Percentiles rank a stretch among this genome's conserved stretches.
These are phyloP conservation scores for Fistularia commersonii DNA, from an alignment of 2,797 vertebrate genomes.

Conservation along the genomic window DNA sequence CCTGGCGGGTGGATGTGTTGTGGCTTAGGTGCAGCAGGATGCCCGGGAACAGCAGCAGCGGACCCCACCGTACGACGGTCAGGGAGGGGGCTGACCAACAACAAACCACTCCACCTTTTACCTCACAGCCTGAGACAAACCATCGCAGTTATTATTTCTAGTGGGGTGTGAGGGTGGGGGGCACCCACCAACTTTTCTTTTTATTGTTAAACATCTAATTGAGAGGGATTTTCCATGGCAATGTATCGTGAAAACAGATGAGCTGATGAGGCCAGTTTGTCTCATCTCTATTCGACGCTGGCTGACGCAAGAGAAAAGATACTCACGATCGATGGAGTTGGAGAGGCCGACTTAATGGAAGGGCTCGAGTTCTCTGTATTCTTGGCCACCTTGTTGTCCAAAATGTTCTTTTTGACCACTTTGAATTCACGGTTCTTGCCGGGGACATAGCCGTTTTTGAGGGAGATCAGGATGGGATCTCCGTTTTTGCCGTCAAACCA, in stretches of 20 bases:
- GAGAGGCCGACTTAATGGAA: slow-evolving; percentile 77
- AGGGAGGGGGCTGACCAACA: slow-evolving; percentile 27
- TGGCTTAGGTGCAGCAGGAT: slow-evolving; percentile 50
- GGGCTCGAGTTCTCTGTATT: slow-evolving; percentile 80
- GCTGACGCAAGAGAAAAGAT: background rate
- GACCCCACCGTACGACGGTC: slow-evolving; percentile 49
- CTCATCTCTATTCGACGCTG: background rate
- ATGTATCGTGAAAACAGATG: too few species aligned
- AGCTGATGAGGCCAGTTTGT: too few species aligned
- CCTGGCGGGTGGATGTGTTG: slow-evolving; percentile 47
- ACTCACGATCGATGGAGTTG: slow-evolving; percentile 79
- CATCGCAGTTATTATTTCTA: too few species aligned
- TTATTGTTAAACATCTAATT: too few species aligned
- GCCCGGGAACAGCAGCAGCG: slow-evolving; percentile 31
- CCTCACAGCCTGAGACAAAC: too few species aligned
- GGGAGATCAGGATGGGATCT: slow-evolving; percentile 90
- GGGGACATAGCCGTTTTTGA: slow-evolving; percentile 91
- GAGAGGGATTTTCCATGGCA: too few species aligned
- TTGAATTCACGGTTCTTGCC: slow-evolving; percentile 91
- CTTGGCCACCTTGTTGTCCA: slow-evolving; percentile 89
- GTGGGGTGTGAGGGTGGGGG: too few species aligned
- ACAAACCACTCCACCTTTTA: slow-evolving; percentile 23
- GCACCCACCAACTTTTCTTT: too few species aligned
- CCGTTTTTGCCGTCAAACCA: slow-evolving; percentile 95
- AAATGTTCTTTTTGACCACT: slow-evolving; percentile 93